Evolutionary conservation across 1,140 invertebrate species (phyloP).

Genomic region (Amyelois transitella): DNA sequence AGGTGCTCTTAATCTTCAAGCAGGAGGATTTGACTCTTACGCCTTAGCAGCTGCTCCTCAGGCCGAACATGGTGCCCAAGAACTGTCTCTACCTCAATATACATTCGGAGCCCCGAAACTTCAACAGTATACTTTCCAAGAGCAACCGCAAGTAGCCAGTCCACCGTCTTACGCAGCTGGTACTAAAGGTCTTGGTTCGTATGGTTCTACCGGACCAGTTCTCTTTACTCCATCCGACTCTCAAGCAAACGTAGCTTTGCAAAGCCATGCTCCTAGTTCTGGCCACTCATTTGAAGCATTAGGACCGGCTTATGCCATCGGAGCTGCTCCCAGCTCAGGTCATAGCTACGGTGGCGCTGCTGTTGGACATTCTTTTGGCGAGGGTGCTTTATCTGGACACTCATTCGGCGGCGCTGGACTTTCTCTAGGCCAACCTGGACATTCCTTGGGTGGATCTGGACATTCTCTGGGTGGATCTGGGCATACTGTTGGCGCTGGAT

Average conservation of each 20-base stretch:
- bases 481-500: not conserved
- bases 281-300: conserved; percentile 36
- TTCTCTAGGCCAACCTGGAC: conserved; percentile 7
- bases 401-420: conserved; percentile 3
- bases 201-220: conserved; percentile 56
- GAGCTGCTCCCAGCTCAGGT: conserved; percentile 7
- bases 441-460: conserved; percentile 28
- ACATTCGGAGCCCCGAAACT: conserved; percentile 38
- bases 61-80: conserved; percentile 26
- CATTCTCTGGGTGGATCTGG: conserved; percentile 13
- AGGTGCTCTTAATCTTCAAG: conserved; percentile 42
- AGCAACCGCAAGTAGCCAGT: conserved; percentile 20
- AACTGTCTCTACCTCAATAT: conserved; percentile 32
- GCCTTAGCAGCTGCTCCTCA: conserved; percentile 31
- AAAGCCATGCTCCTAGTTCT: conserved; percentile 34
- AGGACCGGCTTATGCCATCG: conserved; percentile 19
- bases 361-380: conserved; percentile 14
- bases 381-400: conserved; percentile 2
- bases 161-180: conserved; percentile 52
- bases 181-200: conserved; percentile 55
- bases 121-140: conserved; percentile 34
- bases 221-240: conserved; percentile 48
- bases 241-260: conserved; percentile 27
- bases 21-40: conserved; percentile 27
- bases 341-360: conserved; percentile 18